A percentile compares a stretch with the other conserved stretches of the same genome.
These are phyloP conservation scores for Trogon melanurus DNA, from an alignment of 2,113 vertebrate genomes.

Conservation along the genomic window DNA sequence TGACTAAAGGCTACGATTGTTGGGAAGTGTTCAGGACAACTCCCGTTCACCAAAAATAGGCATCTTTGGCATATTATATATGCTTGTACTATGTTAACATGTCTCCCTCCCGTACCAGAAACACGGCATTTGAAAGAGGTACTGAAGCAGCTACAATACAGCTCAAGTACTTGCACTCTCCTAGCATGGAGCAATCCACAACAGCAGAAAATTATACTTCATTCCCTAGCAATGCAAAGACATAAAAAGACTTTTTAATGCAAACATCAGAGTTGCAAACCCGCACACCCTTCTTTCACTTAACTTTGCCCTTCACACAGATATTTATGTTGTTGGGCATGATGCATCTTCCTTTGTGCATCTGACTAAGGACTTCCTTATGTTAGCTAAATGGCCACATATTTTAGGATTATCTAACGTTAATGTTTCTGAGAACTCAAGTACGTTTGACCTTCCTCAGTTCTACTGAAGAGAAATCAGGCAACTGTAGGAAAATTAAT, in stretches of 20 bases:
- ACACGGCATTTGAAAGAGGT: not conserved
- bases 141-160: not conserved
- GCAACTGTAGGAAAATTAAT: conserved; percentile 30
- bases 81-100: not conserved
- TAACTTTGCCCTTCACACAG: not conserved
- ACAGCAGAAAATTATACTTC: not conserved
- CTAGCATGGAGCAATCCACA: not conserved
- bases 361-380: conserved; percentile 22
- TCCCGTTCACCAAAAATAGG: not conserved
- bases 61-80: not conserved
- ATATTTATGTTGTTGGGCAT: not conserved
- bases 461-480: conserved; percentile 41
- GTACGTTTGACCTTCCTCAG: conserved; percentile 38
- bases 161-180: not conserved
- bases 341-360: not conserved
- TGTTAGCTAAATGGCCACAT: conserved; percentile 14
- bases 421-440: conserved; percentile 28
- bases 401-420: conserved; percentile 50
- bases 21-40: not conserved
- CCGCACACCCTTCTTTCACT: not conserved
- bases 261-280: not conserved
- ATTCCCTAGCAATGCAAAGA: not conserved
- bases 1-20: not conserved
- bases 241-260: not conserved
- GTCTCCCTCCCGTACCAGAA: not conserved